Conservation (phyloP, 2,113 vertebrate genomes). For the Mohoua ochrocephala region DNA sequence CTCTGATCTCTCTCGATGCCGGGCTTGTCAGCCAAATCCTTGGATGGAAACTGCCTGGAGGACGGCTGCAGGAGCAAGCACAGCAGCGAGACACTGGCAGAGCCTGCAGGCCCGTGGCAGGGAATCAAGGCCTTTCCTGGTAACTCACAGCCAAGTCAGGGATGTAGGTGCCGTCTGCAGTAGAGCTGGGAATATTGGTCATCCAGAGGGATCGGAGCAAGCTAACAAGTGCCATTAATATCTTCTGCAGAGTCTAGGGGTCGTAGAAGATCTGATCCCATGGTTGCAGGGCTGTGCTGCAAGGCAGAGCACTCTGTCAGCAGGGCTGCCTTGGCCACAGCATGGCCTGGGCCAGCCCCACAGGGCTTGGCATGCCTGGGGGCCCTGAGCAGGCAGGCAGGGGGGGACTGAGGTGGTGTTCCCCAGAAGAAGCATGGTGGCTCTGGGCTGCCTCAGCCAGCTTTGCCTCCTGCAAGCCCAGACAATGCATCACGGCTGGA, state of each 20-base stretch:
- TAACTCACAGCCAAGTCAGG: not conserved
- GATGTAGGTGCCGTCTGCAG: not conserved
- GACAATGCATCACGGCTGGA: rapidly evolving
- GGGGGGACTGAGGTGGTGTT: not conserved
- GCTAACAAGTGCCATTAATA: not conserved
- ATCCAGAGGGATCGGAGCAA: not conserved
- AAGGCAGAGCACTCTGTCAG: not conserved
- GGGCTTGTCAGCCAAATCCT: not conserved
- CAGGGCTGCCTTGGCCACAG: not conserved
- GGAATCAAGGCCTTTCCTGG: not conserved
- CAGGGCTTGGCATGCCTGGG: rapidly evolving
- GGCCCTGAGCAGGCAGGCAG: not conserved
- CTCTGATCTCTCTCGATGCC: not conserved
- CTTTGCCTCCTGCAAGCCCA: not conserved
- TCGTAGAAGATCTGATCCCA: not conserved
- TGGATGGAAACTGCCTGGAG: not conserved
- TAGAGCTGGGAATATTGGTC: not conserved
- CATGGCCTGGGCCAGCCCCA: not conserved
- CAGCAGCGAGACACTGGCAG: not conserved
- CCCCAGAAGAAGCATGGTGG: not conserved
- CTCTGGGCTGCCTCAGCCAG: not conserved
- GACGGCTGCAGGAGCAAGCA: not conserved
- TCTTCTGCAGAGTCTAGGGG: not conserved
- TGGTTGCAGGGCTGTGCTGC: not conserved
- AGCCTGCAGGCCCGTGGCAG: not conserved